A percentile compares a stretch with the other conserved stretches of the same genome.
Evolutionary conservation across 2,113 vertebrate genomes (phyloP).

Genomic region (Lethenteron camtschaticum): DNA sequence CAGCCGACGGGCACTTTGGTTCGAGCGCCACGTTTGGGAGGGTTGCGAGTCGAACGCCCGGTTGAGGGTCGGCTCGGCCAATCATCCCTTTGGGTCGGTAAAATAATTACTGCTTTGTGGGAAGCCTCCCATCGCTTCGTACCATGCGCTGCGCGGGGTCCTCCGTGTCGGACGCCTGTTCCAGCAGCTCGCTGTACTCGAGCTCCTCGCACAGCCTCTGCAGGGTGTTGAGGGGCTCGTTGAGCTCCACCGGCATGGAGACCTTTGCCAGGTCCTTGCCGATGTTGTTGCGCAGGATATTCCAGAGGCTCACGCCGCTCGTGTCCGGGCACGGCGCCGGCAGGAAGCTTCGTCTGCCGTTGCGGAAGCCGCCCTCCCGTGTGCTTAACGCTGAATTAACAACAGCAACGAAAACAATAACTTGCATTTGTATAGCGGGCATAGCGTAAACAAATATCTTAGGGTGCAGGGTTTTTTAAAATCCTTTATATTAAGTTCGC

Average conservation of each 20-base stretch:
- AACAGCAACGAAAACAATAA: too few relatives aligned
- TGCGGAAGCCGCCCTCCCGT: conserved; percentile 53
- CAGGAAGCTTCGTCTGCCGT: conserved; percentile 42
- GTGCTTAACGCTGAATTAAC: too few relatives aligned
- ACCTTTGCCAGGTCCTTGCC: conserved; percentile 72
- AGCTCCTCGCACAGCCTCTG: conserved; percentile 66
- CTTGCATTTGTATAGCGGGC: too few relatives aligned
- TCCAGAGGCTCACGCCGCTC: conserved; percentile 55
- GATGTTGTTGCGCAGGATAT: conserved; percentile 66
- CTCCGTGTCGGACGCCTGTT: conserved; percentile 31
- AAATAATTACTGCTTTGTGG: too few relatives aligned
- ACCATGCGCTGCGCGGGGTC: conserved; percentile 68
- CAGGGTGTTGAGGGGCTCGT: conserved; percentile 50
- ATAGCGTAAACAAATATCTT: too few relatives aligned
- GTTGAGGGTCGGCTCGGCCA: too few relatives aligned
- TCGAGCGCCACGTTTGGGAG: too few relatives aligned
- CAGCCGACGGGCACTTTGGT: too few relatives aligned
- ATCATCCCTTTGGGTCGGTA: too few relatives aligned
- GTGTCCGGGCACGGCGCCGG: conserved; percentile 30
- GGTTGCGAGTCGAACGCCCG: too few relatives aligned
- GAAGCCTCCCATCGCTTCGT: conserved; percentile 2
- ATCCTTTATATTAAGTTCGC: too few relatives aligned
- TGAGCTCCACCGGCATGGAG: conserved; percentile 56
- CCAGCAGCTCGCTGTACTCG: conserved; percentile 50
- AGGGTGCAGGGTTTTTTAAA: too few relatives aligned